These are phyloP conservation scores for Troides helena DNA, from an alignment of 2,888 invertebrate genomes.

Conservation along the genomic window DNA sequence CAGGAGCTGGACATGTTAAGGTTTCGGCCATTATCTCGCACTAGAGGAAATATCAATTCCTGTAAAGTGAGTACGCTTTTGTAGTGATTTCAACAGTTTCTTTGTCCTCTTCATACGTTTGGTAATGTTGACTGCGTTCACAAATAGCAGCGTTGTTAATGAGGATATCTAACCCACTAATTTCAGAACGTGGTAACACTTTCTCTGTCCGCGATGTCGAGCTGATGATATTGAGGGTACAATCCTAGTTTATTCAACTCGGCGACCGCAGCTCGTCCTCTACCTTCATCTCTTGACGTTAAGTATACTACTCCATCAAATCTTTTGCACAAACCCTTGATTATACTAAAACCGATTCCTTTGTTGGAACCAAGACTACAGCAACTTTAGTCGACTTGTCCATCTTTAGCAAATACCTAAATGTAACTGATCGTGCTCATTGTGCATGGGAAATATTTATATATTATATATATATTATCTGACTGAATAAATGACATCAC, in stretches of 20 bases:
- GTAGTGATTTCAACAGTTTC: background rate
- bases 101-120: background rate
- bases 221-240: constrained; percentile 80
- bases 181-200: constrained; percentile 80
- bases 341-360: constrained; percentile 83
- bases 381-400: background rate
- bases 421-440: too few relatives aligned
- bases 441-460: too few relatives aligned
- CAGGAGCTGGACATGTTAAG: constrained; percentile 43
- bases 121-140: background rate
- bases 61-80: background rate
- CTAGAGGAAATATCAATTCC: background rate
- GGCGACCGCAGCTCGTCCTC: constrained; percentile 61
- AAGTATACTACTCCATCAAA: constrained; percentile 83
- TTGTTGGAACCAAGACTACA: constrained; percentile 76
- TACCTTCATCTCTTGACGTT: constrained; percentile 79
- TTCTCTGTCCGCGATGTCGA: constrained; percentile 81
- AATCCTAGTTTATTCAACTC: constrained; percentile 70
- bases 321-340: constrained; percentile 78
- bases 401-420: background rate
- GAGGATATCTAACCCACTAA: constrained; percentile 85
- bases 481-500: too few relatives aligned
- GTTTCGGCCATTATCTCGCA: background rate
- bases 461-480: too few relatives aligned
- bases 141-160: constrained; percentile 57